Evolutionary conservation across 2,113 vertebrate genomes (phyloP).

Genomic region (Cynocephalus volans): DNA sequence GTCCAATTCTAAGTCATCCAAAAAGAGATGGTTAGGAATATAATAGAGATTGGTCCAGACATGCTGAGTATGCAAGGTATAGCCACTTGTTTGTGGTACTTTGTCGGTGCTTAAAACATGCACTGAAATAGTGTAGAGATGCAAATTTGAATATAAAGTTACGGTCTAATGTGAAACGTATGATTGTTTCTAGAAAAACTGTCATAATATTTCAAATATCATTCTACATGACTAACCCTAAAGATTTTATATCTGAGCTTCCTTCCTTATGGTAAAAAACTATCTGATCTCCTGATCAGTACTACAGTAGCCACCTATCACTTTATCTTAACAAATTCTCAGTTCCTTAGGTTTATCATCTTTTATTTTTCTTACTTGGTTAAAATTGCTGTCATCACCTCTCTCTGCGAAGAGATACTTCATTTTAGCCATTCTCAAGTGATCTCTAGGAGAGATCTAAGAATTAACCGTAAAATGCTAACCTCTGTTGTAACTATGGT

Average conservation of each 20-base stretch:
- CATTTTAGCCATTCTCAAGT: constrained; percentile 38
- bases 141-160: neutral
- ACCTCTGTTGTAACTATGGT: neutral
- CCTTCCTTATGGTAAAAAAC: constrained; percentile 82
- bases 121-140: neutral
- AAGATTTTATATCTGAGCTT: constrained; percentile 74
- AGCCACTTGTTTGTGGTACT: neutral
- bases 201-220: constrained; percentile 56
- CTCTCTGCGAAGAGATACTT: neutral
- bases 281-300: constrained; percentile 71
- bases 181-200: constrained; percentile 69
- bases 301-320: constrained; percentile 72
- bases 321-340: constrained; percentile 75
- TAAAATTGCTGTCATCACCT: constrained; percentile 52
- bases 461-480: constrained; percentile 48
- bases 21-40: neutral
- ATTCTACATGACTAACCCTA: constrained; percentile 62
- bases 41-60: neutral
- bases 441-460: constrained; percentile 25
- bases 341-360: constrained; percentile 67
- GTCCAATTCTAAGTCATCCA: neutral
- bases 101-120: neutral
- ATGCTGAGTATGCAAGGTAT: no score
- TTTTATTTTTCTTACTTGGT: constrained; percentile 79
- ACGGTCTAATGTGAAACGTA: constrained; percentile 15